Percentiles rank a stretch among this genome's conserved stretches.
Evolutionary conservation across 2,113 vertebrate genomes (phyloP).

Genomic region (Vulpes lagopus): DNA sequence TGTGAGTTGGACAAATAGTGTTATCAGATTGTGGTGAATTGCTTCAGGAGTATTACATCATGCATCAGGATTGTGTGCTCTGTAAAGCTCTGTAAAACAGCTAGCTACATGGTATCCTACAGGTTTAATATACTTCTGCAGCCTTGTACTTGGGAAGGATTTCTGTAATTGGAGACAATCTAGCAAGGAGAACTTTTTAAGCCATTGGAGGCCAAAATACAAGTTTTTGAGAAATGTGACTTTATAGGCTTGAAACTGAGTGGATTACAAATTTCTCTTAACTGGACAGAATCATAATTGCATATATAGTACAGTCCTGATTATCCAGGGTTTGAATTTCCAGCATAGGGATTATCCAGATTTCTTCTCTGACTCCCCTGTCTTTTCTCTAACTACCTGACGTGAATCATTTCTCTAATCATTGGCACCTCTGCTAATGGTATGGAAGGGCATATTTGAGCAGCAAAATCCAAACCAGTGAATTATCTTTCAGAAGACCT

Average conservation of each 20-base stretch:
- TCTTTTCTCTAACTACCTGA: conserved; percentile 71
- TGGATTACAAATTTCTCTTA: conserved; percentile 74
- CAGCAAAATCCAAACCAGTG: conserved; percentile 24
- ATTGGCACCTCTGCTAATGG: conserved; percentile 1
- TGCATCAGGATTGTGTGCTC: not conserved
- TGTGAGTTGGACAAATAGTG: conserved; percentile 62
- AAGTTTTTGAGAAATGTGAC: conserved; percentile 71
- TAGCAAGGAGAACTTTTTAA: conserved; percentile 78
- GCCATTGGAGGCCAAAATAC: conserved; percentile 68
- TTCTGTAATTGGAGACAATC: conserved; percentile 82
- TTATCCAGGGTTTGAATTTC: conserved; percentile 75
- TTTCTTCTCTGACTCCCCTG: conserved; percentile 63
- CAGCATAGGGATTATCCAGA: conserved; percentile 68
- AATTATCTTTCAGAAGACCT: conserved; percentile 32
- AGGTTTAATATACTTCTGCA: conserved; percentile 77
- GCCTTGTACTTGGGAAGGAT: conserved; percentile 77
- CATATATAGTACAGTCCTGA: conserved; percentile 28
- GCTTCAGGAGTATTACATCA: conserved; percentile 63
- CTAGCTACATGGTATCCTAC: conserved; percentile 64
- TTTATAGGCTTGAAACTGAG: conserved; percentile 69
- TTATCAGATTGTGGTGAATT: conserved; percentile 55
- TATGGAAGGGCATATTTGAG: not conserved
- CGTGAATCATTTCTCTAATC: conserved; percentile 61
- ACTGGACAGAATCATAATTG: conserved; percentile 77
- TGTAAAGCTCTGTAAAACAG: conserved; percentile 67